Conservation (phyloP, 1,140 invertebrate genomes). For the Eriocheir sinensis region DNA sequence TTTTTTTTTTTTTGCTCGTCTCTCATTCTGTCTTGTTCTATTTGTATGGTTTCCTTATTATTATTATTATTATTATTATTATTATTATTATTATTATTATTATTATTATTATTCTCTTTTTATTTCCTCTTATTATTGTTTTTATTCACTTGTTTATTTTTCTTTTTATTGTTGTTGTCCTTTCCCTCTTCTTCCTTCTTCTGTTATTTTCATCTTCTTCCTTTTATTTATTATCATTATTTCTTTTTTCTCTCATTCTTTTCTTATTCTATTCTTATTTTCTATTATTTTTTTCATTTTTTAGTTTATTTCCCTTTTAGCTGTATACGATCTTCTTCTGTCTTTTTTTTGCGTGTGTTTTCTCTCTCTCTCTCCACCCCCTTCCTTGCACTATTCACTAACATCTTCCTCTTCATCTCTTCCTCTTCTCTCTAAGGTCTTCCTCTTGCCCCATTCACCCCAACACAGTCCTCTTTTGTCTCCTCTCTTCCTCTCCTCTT, state of each 20-base stretch:
- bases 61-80: slow-evolving; percentile 13
- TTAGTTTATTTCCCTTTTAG: background rate
- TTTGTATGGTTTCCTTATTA: background rate
- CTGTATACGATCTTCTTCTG: background rate
- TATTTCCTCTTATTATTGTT: background rate
- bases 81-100: slow-evolving; percentile 28
- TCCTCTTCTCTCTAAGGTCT: background rate
- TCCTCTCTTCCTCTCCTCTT: background rate
- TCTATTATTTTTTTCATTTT: background rate
- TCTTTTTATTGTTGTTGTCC: background rate
- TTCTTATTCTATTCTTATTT: background rate
- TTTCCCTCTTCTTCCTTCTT: background rate
- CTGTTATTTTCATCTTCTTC: too few relatives aligned
- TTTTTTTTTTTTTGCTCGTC: too few relatives aligned
- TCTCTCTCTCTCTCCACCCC: slow-evolving; percentile 33
- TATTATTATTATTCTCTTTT: background rate
- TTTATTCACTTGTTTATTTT: background rate
- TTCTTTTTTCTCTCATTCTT: background rate
- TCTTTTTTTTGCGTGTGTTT: background rate
- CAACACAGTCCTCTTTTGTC: background rate
- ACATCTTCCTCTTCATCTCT: background rate
- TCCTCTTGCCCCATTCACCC: slow-evolving; percentile 15
- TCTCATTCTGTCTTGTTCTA: too few relatives aligned
- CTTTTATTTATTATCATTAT: background rate
- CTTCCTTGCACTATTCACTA: background rate